These are phyloP conservation scores for Harmothoe impar DNA, from an alignment of 2,888 invertebrate species.

Conservation along the genomic window DNA sequence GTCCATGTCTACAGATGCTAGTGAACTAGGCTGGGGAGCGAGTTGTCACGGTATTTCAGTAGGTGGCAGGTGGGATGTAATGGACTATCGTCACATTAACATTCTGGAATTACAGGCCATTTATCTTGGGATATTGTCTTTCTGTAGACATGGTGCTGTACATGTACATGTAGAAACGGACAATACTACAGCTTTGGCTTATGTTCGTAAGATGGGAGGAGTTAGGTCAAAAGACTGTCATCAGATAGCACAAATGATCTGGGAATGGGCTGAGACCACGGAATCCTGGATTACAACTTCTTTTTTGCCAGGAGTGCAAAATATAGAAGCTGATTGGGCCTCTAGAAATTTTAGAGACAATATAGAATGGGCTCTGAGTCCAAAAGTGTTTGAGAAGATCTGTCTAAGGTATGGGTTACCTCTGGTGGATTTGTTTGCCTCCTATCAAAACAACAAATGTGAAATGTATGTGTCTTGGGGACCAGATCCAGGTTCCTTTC, in stretches of 20 bases:
- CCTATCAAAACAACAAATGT: neutral
- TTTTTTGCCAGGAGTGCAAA: neutral
- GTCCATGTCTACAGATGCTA: neutral
- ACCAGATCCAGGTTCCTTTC: neutral
- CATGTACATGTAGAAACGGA: neutral
- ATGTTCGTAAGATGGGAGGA: too few species aligned
- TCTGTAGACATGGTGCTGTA: neutral
- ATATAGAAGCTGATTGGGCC: too few species aligned
- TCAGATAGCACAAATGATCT: neutral
- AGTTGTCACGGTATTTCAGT: neutral
- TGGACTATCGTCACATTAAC: neutral
- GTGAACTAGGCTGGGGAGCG: neutral
- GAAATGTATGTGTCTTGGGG: neutral
- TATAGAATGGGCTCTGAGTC: neutral
- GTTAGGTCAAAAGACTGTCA: neutral
- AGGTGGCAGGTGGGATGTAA: neutral
- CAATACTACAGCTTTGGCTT: too few species aligned
- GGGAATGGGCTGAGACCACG: slow-evolving; percentile 22
- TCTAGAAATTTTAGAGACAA: slow-evolving; percentile 13
- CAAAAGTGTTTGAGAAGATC: neutral
- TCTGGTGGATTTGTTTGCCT: neutral
- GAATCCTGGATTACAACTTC: neutral
- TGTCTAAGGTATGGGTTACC: too few species aligned
- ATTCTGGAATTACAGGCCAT: too few species aligned
- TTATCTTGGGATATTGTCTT: neutral